These are phyloP conservation scores for Lasioglossum marginatum DNA, from an alignment of 2,888 invertebrate genomes.

Conservation along the genomic window DNA sequence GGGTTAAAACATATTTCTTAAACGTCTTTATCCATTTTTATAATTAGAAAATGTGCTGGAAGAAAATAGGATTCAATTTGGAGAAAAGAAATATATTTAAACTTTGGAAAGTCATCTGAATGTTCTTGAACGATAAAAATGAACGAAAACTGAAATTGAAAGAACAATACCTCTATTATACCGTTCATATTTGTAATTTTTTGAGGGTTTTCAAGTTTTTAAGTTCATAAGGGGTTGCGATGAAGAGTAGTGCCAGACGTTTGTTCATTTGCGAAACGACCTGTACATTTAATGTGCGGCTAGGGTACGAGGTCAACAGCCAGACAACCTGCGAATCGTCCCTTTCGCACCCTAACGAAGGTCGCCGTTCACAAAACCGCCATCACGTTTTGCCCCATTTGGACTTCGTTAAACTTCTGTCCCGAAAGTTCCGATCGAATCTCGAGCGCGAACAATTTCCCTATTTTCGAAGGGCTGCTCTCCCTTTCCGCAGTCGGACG, in stretches of 20 bases:
- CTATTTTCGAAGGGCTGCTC: slow-evolving; percentile 33
- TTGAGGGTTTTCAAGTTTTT: background rate
- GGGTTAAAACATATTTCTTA: background rate
- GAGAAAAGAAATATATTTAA: too few species aligned
- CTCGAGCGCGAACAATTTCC: slow-evolving; percentile 37
- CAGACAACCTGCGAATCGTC: slow-evolving; percentile 38
- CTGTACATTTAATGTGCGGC: background rate
- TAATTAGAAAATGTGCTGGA: background rate
- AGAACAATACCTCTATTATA: too few species aligned
- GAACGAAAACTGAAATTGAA: too few species aligned
- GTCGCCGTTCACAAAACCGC: slow-evolving; percentile 51
- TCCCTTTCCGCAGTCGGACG: slow-evolving; percentile 1
- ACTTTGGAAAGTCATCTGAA: background rate
- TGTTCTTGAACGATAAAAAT: background rate
- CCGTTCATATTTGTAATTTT: background rate
- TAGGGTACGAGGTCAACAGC: slow-evolving; percentile 41
- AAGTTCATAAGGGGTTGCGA: background rate
- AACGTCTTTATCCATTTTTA: background rate
- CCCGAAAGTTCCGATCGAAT: slow-evolving; percentile 34
- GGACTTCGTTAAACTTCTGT: slow-evolving; percentile 57
- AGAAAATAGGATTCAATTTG: background rate
- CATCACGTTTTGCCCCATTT: slow-evolving; percentile 53
- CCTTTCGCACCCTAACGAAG: slow-evolving; percentile 56
- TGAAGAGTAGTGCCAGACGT: background rate
- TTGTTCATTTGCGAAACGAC: background rate